These are phyloP conservation scores for Diachrysia chrysitis DNA, from an alignment of 2,888 invertebrate genomes.

Conservation along the genomic window DNA sequence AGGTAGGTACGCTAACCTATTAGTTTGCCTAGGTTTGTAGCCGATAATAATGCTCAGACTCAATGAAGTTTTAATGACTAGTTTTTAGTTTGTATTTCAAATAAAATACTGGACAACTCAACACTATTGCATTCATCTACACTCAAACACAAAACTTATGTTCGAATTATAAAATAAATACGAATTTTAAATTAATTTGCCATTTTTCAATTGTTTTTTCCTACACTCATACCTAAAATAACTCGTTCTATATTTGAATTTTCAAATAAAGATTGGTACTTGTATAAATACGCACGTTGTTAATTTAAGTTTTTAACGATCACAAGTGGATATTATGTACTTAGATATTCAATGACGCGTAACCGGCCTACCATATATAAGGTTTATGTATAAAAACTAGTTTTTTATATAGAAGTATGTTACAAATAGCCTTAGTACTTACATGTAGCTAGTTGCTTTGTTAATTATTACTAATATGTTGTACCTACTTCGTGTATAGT, in stretches of 20 bases:
- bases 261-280: not conserved
- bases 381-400: slow-evolving; percentile 6
- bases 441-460: not conserved
- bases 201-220: not conserved
- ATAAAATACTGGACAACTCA: not conserved
- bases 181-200: not conserved
- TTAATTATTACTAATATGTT: slow-evolving; percentile 6
- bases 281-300: not conserved
- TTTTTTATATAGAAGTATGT: slow-evolving; percentile 7
- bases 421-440: not conserved
- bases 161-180: not conserved
- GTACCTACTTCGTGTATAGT: not conserved
- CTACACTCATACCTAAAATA: not conserved
- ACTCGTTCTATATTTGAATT: not conserved
- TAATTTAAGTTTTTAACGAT: slow-evolving; percentile 4
- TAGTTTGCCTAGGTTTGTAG: slow-evolving; percentile 60
- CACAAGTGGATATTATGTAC: slow-evolving; percentile 1
- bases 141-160: not conserved
- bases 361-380: slow-evolving; percentile 3
- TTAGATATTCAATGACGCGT: slow-evolving; percentile 3
- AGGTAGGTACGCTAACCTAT: slow-evolving; percentile 58
- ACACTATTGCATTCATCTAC: not conserved
- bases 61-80: slow-evolving; percentile 51
- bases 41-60: slow-evolving; percentile 55
- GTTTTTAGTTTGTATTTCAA: slow-evolving; percentile 19